These are phyloP conservation scores for Atopsyche davidsoni DNA, from an alignment of 1,140 invertebrate species.

Conservation along the genomic window DNA sequence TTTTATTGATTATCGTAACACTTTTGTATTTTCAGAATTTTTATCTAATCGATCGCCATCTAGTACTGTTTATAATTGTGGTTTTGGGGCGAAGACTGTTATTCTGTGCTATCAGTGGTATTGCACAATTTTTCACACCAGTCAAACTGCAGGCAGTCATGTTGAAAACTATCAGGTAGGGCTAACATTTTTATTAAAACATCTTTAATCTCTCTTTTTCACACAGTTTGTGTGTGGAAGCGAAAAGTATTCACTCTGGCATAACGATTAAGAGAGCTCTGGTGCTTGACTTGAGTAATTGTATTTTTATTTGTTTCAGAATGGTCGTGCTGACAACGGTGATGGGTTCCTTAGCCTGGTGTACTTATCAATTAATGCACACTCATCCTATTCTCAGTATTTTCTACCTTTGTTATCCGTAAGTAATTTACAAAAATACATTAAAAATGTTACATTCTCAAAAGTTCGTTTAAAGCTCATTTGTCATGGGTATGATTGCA, in stretches of 20 bases:
- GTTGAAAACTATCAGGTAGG: conserved; percentile 40
- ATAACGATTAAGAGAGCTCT: too few species aligned
- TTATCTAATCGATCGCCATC: conserved; percentile 85
- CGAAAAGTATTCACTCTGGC: too few species aligned
- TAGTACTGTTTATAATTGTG: conserved; percentile 75
- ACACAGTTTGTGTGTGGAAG: too few species aligned
- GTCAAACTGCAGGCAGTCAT: conserved; percentile 40
- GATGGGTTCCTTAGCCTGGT: conserved; percentile 54
- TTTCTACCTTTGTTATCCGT: conserved; percentile 85
- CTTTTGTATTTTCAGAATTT: conserved; percentile 74
- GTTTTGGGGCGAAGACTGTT: conserved; percentile 73
- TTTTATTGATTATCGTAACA: background rate
- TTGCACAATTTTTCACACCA: conserved; percentile 32
- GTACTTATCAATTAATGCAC: conserved; percentile 64
- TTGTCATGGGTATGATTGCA: too few species aligned
- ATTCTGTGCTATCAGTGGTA: conserved; percentile 46
- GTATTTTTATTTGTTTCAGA: conserved; percentile 49
- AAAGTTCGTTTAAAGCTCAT: too few species aligned
- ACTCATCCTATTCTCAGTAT: conserved; percentile 68
- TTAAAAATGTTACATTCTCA: too few species aligned
- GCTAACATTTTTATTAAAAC: conserved; percentile 1
- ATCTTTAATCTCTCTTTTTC: conserved; percentile 10
- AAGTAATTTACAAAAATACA: conserved; percentile 48
- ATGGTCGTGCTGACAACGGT: conserved; percentile 50
- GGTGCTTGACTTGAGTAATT: too few species aligned